Base-by-base conservation (phyloP, 2,888 invertebrate genomes). In the Amphipoea lucens region DNA sequence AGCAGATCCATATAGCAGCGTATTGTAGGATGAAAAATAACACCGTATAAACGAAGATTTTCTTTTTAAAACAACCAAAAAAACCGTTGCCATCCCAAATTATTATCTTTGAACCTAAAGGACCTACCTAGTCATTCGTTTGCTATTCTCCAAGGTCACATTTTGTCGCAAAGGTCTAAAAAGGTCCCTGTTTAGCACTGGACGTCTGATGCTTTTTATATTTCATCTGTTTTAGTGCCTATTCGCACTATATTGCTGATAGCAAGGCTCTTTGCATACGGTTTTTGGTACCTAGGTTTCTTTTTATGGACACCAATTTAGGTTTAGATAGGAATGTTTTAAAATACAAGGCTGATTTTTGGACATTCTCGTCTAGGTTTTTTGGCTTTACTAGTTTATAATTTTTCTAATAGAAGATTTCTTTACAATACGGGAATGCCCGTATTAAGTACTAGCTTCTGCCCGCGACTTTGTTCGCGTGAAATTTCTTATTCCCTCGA, bases 221-320 rank as follows among this genome's bases (percentile, higher is more conserved):
- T 51, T 29, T 67, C 14, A 9, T 78, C 42, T 51, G n/a, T 51
- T 78, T 82, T 60, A 78, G 36, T 36, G 6, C 17, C 20, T 20
- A 12, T 67, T 78, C 9, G 23, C 36, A 67, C 51, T 54, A 51
- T 62, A n/a, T 80, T 62, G 66, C 23, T 67, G 78, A 83, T 62
- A 51, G 36, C 42, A 78, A 62, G 36, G 36, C 42, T 2, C 5
- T 78, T 67, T 67, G 60, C 66, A 67, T 83, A 51, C 20, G 23
- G 4, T 60, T 67, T 60, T 11, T 23, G 12, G 7, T 70, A 57
- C 6, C 54, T 20, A n/a, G 66, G n/a, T 36, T 57, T 42, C 6
- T 23, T 29, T 76, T 83, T 82, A 6, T 76, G 23, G 12, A 20
- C 29, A 14, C 23, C 40, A 12, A 74, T 48, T 23, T 40, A 6